Conservation (phyloP, 2,797 vertebrate species). For the Neosilurus hyrtlii region DNA sequence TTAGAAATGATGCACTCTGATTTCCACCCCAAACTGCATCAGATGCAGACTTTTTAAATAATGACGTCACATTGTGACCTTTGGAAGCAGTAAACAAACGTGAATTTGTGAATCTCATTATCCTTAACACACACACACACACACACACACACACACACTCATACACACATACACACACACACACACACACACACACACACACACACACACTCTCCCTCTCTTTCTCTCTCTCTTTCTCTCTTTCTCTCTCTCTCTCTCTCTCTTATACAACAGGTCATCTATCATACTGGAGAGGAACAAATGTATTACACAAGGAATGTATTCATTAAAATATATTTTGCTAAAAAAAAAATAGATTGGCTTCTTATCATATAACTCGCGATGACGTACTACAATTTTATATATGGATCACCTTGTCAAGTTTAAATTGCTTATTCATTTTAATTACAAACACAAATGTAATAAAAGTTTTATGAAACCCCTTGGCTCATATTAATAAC, state of each 20-base stretch:
- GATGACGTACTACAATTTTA: neutral
- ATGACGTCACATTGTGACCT: too few relatives aligned
- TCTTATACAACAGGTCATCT: neutral
- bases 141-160: neutral
- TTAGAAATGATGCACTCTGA: too few relatives aligned
- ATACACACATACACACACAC: neutral
- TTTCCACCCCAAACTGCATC: too few relatives aligned
- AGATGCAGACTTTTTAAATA: too few relatives aligned
- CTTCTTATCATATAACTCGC: neutral
- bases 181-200: slow-evolving; percentile 16
- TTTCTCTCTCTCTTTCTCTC: too few relatives aligned
- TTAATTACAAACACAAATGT: neutral
- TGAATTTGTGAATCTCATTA: too few relatives aligned
- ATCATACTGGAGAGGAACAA: neutral
- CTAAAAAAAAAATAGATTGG: neutral
- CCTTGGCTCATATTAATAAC: neutral
- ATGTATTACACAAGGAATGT: neutral
- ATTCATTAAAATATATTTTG: neutral
- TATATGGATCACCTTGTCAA: neutral
- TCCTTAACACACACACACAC: neutral
- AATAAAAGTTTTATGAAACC: neutral
- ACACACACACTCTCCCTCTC: neutral
- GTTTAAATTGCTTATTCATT: neutral
- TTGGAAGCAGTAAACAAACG: too few relatives aligned
- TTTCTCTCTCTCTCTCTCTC: too few relatives aligned